Conservation (phyloP, 2,113 vertebrate species). For the Ageneiosus marmoratus region DNA sequence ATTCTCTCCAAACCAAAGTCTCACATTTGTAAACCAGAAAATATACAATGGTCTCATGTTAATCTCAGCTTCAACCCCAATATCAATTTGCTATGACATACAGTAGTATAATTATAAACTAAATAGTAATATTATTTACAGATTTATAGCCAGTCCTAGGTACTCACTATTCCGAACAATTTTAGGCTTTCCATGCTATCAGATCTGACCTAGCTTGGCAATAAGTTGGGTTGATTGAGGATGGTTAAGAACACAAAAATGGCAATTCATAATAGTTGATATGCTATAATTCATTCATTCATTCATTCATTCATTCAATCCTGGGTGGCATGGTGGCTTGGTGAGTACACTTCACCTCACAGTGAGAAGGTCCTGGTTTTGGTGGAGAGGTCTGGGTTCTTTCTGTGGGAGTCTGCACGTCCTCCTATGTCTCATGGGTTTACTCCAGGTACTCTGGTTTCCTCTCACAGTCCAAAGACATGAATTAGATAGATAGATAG, state of each 20-base stretch:
- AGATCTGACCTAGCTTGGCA: neutral
- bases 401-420: no score
- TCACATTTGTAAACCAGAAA: neutral
- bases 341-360: no score
- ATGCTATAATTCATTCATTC: no score
- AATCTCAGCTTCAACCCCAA: neutral
- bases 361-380: no score
- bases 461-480: no score
- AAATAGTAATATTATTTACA: neutral
- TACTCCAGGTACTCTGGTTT: no score
- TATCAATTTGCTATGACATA: neutral
- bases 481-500: no score
- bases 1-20: neutral
- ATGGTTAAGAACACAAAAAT: neutral
- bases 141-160: neutral
- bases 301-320: no score
- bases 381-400: no score
- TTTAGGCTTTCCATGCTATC: neutral
- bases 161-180: neutral
- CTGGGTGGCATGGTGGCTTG: no score
- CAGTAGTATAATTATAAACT: neutral
- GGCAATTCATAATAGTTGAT: no score
- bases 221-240: neutral
- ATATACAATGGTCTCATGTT: neutral
- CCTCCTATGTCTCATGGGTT: no score